Percentiles rank a stretch among this genome's conserved stretches.
These are phyloP conservation scores for Macrosteles quadrilineatus DNA, from an alignment of 1,140 invertebrate species.

Conservation along the genomic window DNA sequence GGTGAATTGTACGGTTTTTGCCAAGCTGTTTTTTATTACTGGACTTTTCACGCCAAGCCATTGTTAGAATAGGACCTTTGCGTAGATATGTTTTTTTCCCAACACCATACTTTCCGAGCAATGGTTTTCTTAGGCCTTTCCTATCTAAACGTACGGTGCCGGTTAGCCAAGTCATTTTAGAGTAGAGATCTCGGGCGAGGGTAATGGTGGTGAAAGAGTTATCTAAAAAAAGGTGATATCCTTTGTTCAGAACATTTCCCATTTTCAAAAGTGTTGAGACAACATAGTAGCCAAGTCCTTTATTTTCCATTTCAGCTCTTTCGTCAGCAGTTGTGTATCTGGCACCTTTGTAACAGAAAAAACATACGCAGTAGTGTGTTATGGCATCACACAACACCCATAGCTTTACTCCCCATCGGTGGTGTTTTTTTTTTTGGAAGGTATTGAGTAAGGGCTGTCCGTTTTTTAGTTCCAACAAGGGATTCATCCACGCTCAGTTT, in stretches of 20 bases:
- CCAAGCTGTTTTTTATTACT: background rate
- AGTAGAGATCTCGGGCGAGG: background rate
- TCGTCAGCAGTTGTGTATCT: slow-evolving; percentile 3
- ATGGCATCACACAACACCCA: slow-evolving; percentile 35
- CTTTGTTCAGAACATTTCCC: slow-evolving; percentile 18
- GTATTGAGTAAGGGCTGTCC: slow-evolving; percentile 41
- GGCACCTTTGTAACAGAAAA: slow-evolving; percentile 39
- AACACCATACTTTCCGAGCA: slow-evolving; percentile 12
- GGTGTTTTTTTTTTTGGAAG: slow-evolving; percentile 43
- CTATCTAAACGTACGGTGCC: background rate
- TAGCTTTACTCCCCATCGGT: too few species aligned
- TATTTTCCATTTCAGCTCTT: background rate
- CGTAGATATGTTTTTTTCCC: slow-evolving; percentile 2
- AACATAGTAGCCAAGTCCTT: background rate
- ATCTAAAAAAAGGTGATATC: slow-evolving; percentile 20
- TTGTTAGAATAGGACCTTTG: slow-evolving; percentile 23
- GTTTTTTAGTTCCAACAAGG: slow-evolving; percentile 40
- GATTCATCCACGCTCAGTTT: slow-evolving; percentile 42
- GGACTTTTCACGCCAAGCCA: slow-evolving; percentile 16
- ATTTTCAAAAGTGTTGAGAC: background rate
- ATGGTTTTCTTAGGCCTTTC: background rate
- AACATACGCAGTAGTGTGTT: slow-evolving; percentile 36
- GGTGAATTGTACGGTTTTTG: slow-evolving; percentile 8
- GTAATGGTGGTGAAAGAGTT: slow-evolving; percentile 17
- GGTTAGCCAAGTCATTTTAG: background rate